Percentiles rank a stretch among this genome's conserved stretches.
These are phyloP conservation scores for Phalloptychus januarius DNA, from an alignment of 2,797 vertebrate species.

Conservation along the genomic window DNA sequence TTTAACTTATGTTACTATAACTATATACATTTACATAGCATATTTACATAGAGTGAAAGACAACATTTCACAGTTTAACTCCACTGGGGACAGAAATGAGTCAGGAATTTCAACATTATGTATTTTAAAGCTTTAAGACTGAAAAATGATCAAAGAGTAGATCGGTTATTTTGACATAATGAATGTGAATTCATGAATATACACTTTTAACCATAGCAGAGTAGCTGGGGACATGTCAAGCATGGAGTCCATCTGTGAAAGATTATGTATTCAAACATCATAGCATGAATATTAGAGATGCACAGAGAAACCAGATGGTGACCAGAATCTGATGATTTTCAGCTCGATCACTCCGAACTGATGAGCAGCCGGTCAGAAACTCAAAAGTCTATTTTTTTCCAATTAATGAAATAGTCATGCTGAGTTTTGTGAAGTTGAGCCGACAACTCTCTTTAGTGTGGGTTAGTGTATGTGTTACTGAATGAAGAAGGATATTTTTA, in stretches of 20 bases:
- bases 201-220: background rate
- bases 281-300: background rate
- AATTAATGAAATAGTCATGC: too few species aligned
- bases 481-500: too few species aligned
- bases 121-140: background rate
- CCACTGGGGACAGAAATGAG: background rate
- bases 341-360: background rate
- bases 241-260: background rate
- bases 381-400: too few species aligned
- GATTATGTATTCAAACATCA: background rate
- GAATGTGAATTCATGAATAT: background rate
- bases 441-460: too few species aligned
- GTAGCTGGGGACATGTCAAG: too few species aligned
- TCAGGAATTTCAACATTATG: background rate
- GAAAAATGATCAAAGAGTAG: background rate
- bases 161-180: background rate
- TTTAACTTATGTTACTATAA: background rate
- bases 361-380: too few species aligned
- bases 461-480: too few species aligned
- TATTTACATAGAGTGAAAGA: background rate
- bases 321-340: background rate
- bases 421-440: too few species aligned
- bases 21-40: background rate
- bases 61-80: background rate
- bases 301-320: background rate